Evolutionary conservation across 2,888 invertebrate species (phyloP).

Genomic region (Endomychus coccineus): DNA sequence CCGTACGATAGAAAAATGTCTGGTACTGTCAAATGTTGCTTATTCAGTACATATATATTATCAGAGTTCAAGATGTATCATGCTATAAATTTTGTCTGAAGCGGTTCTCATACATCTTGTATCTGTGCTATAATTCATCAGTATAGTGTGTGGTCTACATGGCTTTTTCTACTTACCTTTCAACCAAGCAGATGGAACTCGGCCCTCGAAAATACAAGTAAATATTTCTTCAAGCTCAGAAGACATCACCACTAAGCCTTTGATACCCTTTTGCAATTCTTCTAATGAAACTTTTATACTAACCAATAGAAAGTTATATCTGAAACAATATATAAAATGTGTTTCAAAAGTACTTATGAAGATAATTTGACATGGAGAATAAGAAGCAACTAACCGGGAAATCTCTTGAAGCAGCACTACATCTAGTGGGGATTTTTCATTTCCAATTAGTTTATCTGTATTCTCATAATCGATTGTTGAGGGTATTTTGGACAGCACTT

Average conservation of each 20-base stretch:
- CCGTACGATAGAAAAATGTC: too few relatives aligned
- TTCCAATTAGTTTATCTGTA: conserved; percentile 66
- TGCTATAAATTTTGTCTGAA: too few relatives aligned
- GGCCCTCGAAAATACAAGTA: conserved; percentile 68
- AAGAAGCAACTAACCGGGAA: conserved; percentile 29
- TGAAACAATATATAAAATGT: conserved; percentile 28
- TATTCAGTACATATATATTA: too few relatives aligned
- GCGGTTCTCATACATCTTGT: too few relatives aligned
- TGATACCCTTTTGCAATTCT: conserved; percentile 71
- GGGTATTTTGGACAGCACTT: conserved; percentile 68
- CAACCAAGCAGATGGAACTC: conserved; percentile 68
- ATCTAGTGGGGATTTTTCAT: conserved; percentile 68
- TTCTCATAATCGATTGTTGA: conserved; percentile 66
- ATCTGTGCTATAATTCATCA: too few relatives aligned
- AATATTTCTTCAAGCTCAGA: conserved; percentile 75
- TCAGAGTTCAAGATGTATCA: too few relatives aligned
- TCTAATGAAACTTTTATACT: conserved; percentile 51
- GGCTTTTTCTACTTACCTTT: too few relatives aligned
- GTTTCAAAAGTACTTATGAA: background rate
- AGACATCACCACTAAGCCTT: conserved; percentile 85
- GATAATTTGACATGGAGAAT: background rate
- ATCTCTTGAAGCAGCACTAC: conserved; percentile 80
- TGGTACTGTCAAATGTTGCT: too few relatives aligned
- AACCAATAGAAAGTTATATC: conserved; percentile 57
- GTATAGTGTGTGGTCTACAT: too few relatives aligned